Conservation (phyloP, 1,140 invertebrate species). For the Cardiocondyla obscurior region DNA sequence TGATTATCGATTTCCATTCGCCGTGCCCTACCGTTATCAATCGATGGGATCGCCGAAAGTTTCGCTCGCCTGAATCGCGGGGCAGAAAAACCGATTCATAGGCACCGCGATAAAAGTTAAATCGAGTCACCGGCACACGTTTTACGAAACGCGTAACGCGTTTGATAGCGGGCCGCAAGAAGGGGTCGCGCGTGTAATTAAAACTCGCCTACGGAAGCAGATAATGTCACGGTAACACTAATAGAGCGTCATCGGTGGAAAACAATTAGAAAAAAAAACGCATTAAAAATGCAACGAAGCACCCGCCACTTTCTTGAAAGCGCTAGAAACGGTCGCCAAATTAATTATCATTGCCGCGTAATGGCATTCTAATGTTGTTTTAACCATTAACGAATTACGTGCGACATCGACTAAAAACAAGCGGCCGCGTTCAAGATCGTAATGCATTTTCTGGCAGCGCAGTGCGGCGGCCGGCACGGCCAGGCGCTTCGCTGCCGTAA, state of each 20-base stretch:
- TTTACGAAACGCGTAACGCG: not conserved
- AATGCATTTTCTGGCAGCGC: slow-evolving; percentile 52
- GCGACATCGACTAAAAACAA: slow-evolving; percentile 43
- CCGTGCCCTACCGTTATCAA: not conserved
- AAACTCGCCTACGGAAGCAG: not conserved
- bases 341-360: slow-evolving; percentile 11
- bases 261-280: not conserved
- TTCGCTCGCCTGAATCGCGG: not conserved
- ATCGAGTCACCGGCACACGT: not conserved
- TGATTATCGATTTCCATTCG: not conserved
- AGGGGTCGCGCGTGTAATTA: not conserved
- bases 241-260: not conserved
- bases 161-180: not conserved
- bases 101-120: not conserved
- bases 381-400: slow-evolving; percentile 30
- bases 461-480: slow-evolving; percentile 20
- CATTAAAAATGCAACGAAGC: not conserved
- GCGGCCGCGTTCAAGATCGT: slow-evolving; percentile 37
- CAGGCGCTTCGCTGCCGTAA: slow-evolving; percentile 36
- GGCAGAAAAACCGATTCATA: not conserved
- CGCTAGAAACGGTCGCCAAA: not conserved
- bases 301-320: not conserved
- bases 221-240: not conserved
- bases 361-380: slow-evolving; percentile 16
- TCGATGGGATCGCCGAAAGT: not conserved